phyloP scores from a whole-genome alignment of 2,888 invertebrate species.

The Catocala sponsa region DNA sequence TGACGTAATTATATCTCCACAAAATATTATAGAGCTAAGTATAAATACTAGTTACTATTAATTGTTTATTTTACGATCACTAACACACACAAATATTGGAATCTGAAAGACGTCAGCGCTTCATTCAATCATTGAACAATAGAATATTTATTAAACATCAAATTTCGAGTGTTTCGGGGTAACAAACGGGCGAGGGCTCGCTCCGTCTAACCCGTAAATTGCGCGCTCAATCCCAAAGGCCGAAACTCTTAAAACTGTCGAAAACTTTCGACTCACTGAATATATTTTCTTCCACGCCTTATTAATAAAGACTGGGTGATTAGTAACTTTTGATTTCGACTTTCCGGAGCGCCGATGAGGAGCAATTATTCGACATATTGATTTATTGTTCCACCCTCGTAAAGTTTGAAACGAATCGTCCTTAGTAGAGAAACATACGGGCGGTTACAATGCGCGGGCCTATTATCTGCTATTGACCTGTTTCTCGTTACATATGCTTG shows the following conservation, averaged over 20 bases:
- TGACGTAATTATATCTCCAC: too few species aligned
- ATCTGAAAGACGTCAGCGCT: conserved; percentile 11
- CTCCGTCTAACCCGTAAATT: conserved; percentile 50
- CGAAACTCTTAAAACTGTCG: conserved; percentile 56
- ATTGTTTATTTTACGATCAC: too few species aligned
- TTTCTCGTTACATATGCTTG: too few species aligned
- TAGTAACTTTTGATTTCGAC: conserved; percentile 83
- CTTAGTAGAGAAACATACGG: conserved; percentile 45
- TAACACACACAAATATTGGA: conserved; percentile 4
- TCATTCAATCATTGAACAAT: conserved; percentile 40
- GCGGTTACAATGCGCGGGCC: conserved; percentile 6
- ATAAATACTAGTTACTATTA: too few species aligned
- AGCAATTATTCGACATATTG: conserved; percentile 87
- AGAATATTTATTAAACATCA: conserved; percentile 47
- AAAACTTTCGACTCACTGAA: conserved; percentile 57
- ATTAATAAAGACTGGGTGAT: conserved; percentile 82
- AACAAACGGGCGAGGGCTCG: conserved; percentile 38
- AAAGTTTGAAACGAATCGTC: conserved; percentile 68
- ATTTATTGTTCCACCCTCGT: conserved; percentile 79
- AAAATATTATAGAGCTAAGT: too few species aligned
- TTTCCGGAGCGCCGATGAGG: conserved; percentile 73
- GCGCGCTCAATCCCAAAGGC: conserved; percentile 42
- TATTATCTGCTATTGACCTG: too few species aligned
- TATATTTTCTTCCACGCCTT: conserved; percentile 66
- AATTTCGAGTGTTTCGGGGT: conserved; percentile 42